Conservation (phyloP, 2,888 invertebrate species). For the Rhorus exstirpatorius region DNA sequence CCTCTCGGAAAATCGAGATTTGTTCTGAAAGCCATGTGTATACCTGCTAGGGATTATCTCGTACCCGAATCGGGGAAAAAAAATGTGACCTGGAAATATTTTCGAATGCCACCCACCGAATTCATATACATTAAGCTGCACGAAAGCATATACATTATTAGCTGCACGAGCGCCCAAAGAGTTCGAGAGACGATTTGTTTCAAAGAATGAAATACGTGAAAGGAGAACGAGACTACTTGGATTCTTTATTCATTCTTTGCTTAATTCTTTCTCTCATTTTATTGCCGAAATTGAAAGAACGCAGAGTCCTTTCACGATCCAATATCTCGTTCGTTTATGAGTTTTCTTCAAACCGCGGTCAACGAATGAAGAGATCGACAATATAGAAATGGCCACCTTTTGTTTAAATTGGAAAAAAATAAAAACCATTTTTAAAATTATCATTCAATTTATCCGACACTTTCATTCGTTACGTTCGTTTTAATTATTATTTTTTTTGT, state of each 20-base stretch:
- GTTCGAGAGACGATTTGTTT: constrained; percentile 36
- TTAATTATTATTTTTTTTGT: no score
- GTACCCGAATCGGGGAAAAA: constrained; percentile 26
- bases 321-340: constrained; percentile 2
- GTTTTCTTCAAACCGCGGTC: neutral
- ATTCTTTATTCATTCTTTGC: constrained; percentile 8
- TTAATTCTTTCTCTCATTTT: neutral
- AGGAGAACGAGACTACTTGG: neutral
- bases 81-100: constrained; percentile 35
- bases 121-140: neutral
- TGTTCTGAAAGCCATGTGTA: constrained; percentile 29
- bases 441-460: no score
- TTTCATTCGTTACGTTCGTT: no score
- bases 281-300: constrained; percentile 2
- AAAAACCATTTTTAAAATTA: no score
- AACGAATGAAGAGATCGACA: constrained; percentile 22
- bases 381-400: no score
- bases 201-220: neutral
- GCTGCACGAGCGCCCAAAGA: no score
- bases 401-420: no score
- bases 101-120: neutral
- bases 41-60: constrained; percentile 4
- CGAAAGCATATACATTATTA: no score
- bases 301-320: no score
- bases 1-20: constrained; percentile 43